phyloP scores from a whole-genome alignment of 2,113 vertebrate genomes.

The Podarcis raffonei region DNA sequence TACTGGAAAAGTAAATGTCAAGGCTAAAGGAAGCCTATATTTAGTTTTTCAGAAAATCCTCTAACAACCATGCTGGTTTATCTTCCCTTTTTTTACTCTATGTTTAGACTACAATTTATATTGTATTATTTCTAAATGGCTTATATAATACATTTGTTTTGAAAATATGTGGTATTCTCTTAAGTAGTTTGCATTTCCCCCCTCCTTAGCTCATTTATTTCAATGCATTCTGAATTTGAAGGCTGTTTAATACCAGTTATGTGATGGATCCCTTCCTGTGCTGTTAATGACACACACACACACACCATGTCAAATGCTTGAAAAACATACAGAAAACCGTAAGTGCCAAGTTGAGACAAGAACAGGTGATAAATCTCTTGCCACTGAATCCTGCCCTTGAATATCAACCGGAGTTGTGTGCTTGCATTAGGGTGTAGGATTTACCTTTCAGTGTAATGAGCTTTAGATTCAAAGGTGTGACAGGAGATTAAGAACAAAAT shows the following conservation, averaged over 20 bases:
- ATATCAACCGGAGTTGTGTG: slow-evolving; percentile 24
- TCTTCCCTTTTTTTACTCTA: slow-evolving; percentile 5
- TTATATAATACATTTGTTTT: slow-evolving; percentile 18
- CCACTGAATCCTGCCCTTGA: slow-evolving; percentile 26
- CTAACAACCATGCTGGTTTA: neutral
- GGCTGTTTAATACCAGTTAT: slow-evolving; percentile 1
- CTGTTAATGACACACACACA: neutral
- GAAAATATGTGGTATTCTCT: neutral
- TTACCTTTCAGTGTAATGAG: slow-evolving; percentile 24
- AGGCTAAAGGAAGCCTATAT: slow-evolving; percentile 1
- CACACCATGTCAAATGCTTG: neutral
- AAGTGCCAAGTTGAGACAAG: neutral
- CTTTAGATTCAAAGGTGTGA: slow-evolving; percentile 15
- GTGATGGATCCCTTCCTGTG: neutral
- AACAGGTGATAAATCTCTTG: slow-evolving; percentile 18
- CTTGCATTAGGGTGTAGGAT: neutral
- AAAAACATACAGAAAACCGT: neutral
- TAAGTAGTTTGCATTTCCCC: slow-evolving; percentile 10
- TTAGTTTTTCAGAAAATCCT: slow-evolving; percentile 6
- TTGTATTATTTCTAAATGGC: neutral
- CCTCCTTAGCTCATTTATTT: slow-evolving; percentile 13
- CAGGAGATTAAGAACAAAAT: slow-evolving; percentile 46
- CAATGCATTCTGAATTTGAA: slow-evolving; percentile 31
- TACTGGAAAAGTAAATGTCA: slow-evolving; percentile 35
- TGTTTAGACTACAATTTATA: slow-evolving; percentile 15